Evolutionary conservation across 2,888 invertebrate species (phyloP), one percentile per base, ranked within the genome.

Genomic region (Petrophora chlorosata): DNA sequence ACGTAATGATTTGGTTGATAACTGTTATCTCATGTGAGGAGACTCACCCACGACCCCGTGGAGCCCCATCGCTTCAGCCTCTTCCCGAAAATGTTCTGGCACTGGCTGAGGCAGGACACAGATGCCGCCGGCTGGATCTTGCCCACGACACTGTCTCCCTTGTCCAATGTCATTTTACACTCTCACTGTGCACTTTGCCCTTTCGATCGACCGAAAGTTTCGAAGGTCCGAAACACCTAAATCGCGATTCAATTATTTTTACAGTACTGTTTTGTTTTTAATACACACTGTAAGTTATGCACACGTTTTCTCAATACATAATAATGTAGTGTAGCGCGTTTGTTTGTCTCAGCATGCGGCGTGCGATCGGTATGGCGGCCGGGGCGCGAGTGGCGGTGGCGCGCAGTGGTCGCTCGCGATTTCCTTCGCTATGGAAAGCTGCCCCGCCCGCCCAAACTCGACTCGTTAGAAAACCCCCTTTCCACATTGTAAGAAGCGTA

Each of bases 11-110:
- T n/a, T n/a, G n/a, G n/a, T n/a, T n/a, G n/a, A n/a, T n/a, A n/a
- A n/a, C n/a, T n/a, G n/a, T n/a, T 12, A 22, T 35, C 5, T 19
- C 9, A 35, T 35, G 12, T 23, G n/a, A 28, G 7, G 12, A 8
- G 14, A 59, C 91, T 91, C 88, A 94, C 94, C 94, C 94, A 94
- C 64, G 94, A 94, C 73, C 94, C 94, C 1, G 94, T 94, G 54
- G 94, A 94, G 53, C 94, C 93, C 94, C 94, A 94, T 76, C 94
- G 89, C 69, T 94, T 92, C 44, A 94, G 88, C 66, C 92, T 90
- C 61, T 93, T 92, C 47, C 93, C 93, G 73, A 94, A 93, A 75
- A 93, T 91, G 79, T 93, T 93, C 80, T 93, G 92, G 71, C 86
- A 93, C 85, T 89, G 90, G 53, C 90, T 89, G 65, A 91, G 77